Evolutionary conservation across 2,113 vertebrate species (phyloP).

Genomic region (Rhinoptilus africanus): DNA sequence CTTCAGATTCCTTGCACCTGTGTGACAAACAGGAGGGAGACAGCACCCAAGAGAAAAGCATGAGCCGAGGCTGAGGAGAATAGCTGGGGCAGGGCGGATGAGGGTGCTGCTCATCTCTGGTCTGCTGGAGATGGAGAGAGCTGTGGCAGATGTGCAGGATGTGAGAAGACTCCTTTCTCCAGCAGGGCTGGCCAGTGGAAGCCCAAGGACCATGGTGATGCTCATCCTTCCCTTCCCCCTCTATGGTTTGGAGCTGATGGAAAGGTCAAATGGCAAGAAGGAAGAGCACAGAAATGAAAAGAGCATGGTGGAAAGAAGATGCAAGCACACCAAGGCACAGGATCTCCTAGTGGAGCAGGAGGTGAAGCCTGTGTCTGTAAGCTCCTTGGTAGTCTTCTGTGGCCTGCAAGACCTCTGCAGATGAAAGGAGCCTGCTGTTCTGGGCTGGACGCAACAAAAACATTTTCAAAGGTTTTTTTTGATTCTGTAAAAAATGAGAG

Average conservation of each 20-base stretch:
- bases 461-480: neutral
- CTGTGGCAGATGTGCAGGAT: neutral
- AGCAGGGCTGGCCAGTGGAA: neutral
- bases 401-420: neutral
- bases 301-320: neutral
- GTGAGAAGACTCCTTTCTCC: neutral
- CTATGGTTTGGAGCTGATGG: neutral
- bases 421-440: neutral
- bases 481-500: neutral
- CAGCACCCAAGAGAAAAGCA: accelerated
- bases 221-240: neutral
- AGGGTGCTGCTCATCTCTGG: neutral
- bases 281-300: neutral
- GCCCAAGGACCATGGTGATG: neutral
- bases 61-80: neutral
- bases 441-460: neutral
- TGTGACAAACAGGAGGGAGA: neutral
- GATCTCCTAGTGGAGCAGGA: neutral
- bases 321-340: neutral
- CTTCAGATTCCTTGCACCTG: neutral
- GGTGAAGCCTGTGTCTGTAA: neutral
- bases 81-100: neutral
- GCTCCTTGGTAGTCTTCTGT: neutral
- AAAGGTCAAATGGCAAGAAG: neutral
- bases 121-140: neutral